Evolutionary conservation across 2,797 vertebrate species (phyloP).

Genomic region (Acanthurus tractus): DNA sequence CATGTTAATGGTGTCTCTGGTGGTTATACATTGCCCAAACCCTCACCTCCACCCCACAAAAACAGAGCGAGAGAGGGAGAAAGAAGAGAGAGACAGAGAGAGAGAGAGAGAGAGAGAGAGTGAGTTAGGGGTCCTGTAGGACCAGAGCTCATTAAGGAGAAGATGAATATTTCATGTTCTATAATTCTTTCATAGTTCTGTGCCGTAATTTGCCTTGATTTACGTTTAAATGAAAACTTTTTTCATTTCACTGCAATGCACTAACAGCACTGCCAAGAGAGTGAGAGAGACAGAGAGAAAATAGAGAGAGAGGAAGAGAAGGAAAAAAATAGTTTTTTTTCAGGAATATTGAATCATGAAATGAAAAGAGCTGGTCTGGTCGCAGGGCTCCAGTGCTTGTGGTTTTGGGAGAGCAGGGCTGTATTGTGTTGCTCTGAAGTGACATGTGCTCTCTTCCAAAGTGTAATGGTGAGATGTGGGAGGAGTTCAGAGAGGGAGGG

Average conservation of each 20-base stretch:
- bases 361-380: conserved; percentile 53
- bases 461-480: conserved; percentile 29
- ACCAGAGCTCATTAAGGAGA: conserved; percentile 85
- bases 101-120: conserved; percentile 26
- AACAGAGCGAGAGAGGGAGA: not conserved
- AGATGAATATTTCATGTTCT: conserved; percentile 86
- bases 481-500: not conserved
- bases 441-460: conserved; percentile 39
- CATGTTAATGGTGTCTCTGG: conserved; percentile 84
- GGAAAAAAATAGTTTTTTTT: conserved; percentile 13
- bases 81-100: not conserved
- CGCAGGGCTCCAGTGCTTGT: conserved; percentile 41
- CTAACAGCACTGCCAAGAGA: conserved; percentile 59
- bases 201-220: conserved; percentile 82
- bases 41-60: conserved; percentile 16
- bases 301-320: not conserved
- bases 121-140: conserved; percentile 65
- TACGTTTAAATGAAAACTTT: conserved; percentile 76
- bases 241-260: conserved; percentile 76
- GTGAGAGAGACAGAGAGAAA: not conserved
- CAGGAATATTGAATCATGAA: conserved; percentile 74
- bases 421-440: conserved; percentile 60
- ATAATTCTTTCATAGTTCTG: conserved; percentile 87
- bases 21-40: conserved; percentile 53
- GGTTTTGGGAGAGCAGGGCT: conserved; percentile 63